Percentiles rank a stretch among this genome's conserved stretches.
phyloP scores from a whole-genome alignment of 2,113 vertebrate genomes.

The Stegastes partitus region DNA sequence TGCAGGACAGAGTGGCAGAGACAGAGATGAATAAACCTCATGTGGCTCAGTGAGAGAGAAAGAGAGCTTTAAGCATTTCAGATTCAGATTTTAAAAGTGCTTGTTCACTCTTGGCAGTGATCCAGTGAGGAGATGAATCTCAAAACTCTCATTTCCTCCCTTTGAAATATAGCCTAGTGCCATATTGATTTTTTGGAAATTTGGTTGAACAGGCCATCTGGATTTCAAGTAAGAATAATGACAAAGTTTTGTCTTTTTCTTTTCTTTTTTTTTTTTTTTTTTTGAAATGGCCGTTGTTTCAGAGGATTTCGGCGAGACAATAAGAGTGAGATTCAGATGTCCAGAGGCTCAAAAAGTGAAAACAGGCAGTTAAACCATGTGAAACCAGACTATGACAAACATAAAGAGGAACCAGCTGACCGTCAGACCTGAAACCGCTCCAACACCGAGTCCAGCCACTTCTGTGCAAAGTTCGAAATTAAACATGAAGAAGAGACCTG shows the following conservation, averaged over 20 bases:
- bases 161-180: background rate
- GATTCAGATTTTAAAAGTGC: constrained; percentile 20
- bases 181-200: constrained; percentile 4
- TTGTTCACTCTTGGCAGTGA: background rate
- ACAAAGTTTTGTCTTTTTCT: background rate
- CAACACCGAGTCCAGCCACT: background rate
- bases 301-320: background rate
- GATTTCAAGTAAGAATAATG: constrained; percentile 16
- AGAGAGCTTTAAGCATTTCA: constrained; percentile 3
- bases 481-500: background rate
- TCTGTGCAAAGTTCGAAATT: background rate
- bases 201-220: background rate
- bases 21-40: constrained; percentile 22
- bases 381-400: constrained; percentile 3
- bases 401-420: constrained; percentile 9
- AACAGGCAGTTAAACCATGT: background rate
- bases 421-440: background rate
- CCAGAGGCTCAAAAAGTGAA: background rate
- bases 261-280: background rate
- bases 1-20: constrained; percentile 39
- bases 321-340: background rate
- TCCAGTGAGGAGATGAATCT: constrained; percentile 15
- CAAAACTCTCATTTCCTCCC: constrained; percentile 17
- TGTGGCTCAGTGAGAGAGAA: background rate
- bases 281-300: background rate